Evolutionary conservation across 2,888 invertebrate genomes (phyloP).

Genomic region (Shargacucullia verbasci): DNA sequence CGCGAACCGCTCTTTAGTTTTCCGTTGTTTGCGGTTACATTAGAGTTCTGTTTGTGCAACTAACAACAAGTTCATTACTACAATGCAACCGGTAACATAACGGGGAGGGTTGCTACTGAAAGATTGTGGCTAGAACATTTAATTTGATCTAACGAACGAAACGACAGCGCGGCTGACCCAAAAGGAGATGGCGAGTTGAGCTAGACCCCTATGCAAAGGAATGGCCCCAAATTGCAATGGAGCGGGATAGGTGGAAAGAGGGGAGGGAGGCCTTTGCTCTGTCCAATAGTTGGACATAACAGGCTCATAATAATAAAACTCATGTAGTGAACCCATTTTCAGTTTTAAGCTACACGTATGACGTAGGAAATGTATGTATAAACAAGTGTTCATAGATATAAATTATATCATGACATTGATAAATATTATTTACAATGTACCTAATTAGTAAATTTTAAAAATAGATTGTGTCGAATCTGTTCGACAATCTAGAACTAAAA

Average conservation of each 20-base stretch:
- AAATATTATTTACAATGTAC: slow-evolving; percentile 1
- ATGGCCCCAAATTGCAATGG: too few species aligned
- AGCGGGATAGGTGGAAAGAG: too few species aligned
- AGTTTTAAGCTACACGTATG: neutral
- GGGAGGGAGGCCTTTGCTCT: too few species aligned
- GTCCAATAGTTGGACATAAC: too few species aligned
- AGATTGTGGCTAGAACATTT: too few species aligned
- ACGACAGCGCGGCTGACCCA: too few species aligned
- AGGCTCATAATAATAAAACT: too few species aligned
- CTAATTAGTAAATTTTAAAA: neutral
- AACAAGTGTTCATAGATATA: neutral
- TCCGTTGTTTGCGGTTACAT: slow-evolving; percentile 53
- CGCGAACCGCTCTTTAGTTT: slow-evolving; percentile 76
- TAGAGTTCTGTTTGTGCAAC: slow-evolving; percentile 51
- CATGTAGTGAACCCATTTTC: neutral
- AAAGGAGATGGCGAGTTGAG: too few species aligned
- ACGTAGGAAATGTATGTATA: neutral
- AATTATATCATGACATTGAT: slow-evolving; percentile 1
- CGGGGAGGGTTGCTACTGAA: too few species aligned
- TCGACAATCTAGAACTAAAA: neutral
- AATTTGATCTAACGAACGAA: too few species aligned
- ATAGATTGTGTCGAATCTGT: neutral
- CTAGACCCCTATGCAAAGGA: too few species aligned
- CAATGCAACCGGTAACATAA: too few species aligned
- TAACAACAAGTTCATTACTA: slow-evolving; percentile 51